Conservation (phyloP, 1,140 invertebrate genomes). For the Drosophila arawakana region DNA sequence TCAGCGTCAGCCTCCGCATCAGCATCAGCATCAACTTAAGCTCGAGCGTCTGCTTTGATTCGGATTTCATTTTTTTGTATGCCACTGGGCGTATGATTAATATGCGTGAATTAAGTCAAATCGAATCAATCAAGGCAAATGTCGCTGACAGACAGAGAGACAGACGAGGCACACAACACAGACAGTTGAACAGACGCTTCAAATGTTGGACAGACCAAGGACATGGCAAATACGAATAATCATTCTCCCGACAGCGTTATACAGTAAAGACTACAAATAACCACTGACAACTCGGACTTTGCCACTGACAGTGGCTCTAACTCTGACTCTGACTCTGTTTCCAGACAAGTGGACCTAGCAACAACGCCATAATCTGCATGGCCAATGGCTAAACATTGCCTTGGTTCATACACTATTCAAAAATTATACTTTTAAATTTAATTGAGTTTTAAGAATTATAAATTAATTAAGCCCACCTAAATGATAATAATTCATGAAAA, state of each 20-base stretch:
- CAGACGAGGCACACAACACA: slow-evolving; percentile 19
- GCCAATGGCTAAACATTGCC: slow-evolving; percentile 64
- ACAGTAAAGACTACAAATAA: slow-evolving; percentile 15
- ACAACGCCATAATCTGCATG: slow-evolving; percentile 61
- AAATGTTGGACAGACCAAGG: slow-evolving; percentile 19
- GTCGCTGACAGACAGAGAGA: slow-evolving; percentile 47
- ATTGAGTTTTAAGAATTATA: too few relatives aligned
- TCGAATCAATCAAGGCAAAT: slow-evolving; percentile 78
- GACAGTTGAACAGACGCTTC: slow-evolving; percentile 20
- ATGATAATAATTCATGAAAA: too few relatives aligned
- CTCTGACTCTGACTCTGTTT: not conserved
- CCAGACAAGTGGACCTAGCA: not conserved
- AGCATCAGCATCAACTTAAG: not conserved
- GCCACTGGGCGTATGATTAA: slow-evolving; percentile 75
- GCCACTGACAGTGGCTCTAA: not conserved
- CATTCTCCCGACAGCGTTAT: not conserved
- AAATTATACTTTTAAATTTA: too few relatives aligned
- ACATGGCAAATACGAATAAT: slow-evolving; percentile 13
- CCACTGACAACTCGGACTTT: slow-evolving; percentile 2
- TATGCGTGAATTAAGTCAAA: slow-evolving; percentile 82
- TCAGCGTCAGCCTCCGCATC: too few relatives aligned
- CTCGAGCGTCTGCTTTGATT: slow-evolving; percentile 46
- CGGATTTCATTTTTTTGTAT: slow-evolving; percentile 2
- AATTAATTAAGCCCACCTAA: too few relatives aligned
- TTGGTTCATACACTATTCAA: not conserved